Conservation (phyloP, 2,888 invertebrate genomes). For the Coleophora flavipennella region DNA sequence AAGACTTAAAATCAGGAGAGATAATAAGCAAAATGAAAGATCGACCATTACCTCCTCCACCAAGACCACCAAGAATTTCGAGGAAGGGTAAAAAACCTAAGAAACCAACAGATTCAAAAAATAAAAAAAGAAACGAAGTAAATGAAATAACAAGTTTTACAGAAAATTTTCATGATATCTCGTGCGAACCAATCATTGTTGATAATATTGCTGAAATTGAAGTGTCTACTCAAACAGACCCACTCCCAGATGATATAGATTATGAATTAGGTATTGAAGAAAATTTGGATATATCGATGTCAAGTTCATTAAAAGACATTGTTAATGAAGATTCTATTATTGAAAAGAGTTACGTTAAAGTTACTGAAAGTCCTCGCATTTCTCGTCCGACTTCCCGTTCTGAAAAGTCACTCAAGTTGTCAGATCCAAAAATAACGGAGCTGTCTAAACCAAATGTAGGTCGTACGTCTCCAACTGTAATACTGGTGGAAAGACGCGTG, state of each 20-base stretch:
- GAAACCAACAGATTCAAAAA: constrained; percentile 28
- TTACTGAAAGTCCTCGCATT: constrained; percentile 56
- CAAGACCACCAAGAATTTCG: constrained; percentile 82
- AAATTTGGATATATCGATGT: constrained; percentile 56
- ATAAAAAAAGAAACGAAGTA: constrained; percentile 8
- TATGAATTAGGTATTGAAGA: constrained; percentile 74
- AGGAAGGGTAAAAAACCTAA: constrained; percentile 47
- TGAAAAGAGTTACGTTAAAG: constrained; percentile 58
- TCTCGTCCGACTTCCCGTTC: constrained; percentile 71
- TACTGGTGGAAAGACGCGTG: constrained; percentile 73
- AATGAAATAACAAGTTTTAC: constrained; percentile 18
- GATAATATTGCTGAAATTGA: constrained; percentile 82
- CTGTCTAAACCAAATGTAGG: constrained; percentile 68
- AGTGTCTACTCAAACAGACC: constrained; percentile 89
- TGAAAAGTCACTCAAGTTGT: constrained; percentile 69
- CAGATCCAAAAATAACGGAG: constrained; percentile 70
- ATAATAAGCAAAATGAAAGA: constrained; percentile 87
- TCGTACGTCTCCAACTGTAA: constrained; percentile 74
- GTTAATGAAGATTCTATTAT: constrained; percentile 70
- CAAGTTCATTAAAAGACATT: constrained; percentile 59
- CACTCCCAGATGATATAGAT: constrained; percentile 83
- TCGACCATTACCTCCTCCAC: constrained; percentile 88
- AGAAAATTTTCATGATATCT: constrained; percentile 21
- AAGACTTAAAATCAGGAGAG: constrained; percentile 81
- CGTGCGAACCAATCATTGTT: constrained; percentile 44